These are phyloP conservation scores for Zaprionus vittiger DNA, from an alignment of 1,140 invertebrate genomes.

Conservation along the genomic window DNA sequence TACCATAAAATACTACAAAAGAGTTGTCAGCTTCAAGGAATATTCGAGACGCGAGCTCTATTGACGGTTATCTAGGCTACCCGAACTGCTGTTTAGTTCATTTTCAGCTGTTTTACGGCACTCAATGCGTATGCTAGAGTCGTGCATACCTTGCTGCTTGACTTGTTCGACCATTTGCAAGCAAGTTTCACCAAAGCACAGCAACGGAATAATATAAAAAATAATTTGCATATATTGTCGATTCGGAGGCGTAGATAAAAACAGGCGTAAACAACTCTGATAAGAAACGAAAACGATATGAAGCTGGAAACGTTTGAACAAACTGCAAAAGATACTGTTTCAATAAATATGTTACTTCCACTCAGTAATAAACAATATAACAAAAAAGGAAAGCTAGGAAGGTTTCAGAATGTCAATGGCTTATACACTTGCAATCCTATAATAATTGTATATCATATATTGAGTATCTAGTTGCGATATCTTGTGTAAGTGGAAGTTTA, in stretches of 20 bases:
- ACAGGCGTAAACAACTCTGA: background rate
- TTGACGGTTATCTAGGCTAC: background rate
- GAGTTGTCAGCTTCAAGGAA: background rate
- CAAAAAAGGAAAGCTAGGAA: too few relatives aligned
- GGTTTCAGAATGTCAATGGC: background rate
- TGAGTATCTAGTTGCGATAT: too few relatives aligned
- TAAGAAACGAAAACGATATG: conserved; percentile 1
- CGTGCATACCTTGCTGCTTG: background rate
- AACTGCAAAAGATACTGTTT: background rate
- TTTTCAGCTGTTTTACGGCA: background rate
- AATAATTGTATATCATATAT: too few relatives aligned
- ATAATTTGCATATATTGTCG: conserved; percentile 14
- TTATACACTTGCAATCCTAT: background rate
- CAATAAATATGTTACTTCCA: background rate
- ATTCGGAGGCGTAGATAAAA: background rate
- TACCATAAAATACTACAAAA: background rate
- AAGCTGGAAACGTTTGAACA: background rate
- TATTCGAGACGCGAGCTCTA: background rate
- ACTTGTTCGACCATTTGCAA: conserved; percentile 10
- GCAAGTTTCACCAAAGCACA: conserved; percentile 22
- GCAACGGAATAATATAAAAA: background rate
- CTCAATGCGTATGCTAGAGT: background rate
- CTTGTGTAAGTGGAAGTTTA: too few relatives aligned
- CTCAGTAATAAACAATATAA: background rate
- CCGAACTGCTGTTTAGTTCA: background rate